Base-by-base conservation (phyloP, 2,113 vertebrate species). In the Scortum barcoo region DNA sequence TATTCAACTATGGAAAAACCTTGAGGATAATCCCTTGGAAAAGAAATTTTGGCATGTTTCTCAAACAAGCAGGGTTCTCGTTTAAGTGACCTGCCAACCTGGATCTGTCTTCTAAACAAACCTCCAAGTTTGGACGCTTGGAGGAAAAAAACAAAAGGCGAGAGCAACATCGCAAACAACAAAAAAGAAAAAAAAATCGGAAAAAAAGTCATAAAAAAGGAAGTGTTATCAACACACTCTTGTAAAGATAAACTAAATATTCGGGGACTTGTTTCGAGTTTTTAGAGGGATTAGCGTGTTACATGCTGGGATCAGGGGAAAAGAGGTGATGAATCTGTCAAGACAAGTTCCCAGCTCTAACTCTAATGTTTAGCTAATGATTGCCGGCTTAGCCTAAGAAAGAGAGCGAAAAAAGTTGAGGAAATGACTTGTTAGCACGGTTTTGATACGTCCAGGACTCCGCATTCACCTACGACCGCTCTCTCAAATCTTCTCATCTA, bases 401-500 rank as follows among this genome's bases (percentile, higher is more conserved):
- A 88, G 90, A 92, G 78, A 57, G 77, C 66, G n/a, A n/a, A 56
- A 61, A 80, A 94, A 85, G 91, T 88, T 79, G 90, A 93, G 93
- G 94, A 96, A 96, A 95, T 94, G 84, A 94, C 93, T 93, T 93
- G 89, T 94, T 93, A 94, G 91, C 68, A 20, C 13, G 81, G 86
- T 91, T 86, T 91, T 91, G 92, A 92, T 89, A 91, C 61, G 92
- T 93, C 91, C 87, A 69, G 81, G 83, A 84, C 72, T 86, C 69
- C 5, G 54, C 91, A 91, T 94, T 95, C 92, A 91, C 90, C 92
- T 81, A 89, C 86, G 78, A 89, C 85, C 85, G 70, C 91, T 91
- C 89, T 91, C 89, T 91, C 88, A 92, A 94, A 94, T 92, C 93
- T 93, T 92, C 93, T 94, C 90, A 92, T 94, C 94, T 95, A 95